Evolutionary conservation across 2,888 invertebrate genomes (phyloP).

Genomic region (Monoplex corrugatus): DNA sequence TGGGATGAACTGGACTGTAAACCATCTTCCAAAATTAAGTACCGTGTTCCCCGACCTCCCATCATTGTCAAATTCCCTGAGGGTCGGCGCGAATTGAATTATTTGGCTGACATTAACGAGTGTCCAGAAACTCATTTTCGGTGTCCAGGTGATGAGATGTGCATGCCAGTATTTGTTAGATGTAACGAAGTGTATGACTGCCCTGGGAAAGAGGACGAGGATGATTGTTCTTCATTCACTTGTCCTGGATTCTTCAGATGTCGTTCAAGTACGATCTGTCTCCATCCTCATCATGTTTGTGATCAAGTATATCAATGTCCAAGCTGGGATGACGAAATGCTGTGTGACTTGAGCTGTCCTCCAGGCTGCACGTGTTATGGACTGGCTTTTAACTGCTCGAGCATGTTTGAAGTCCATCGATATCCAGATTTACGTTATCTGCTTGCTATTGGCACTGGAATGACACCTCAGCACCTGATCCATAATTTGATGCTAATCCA

Average conservation of each 20-base stretch:
- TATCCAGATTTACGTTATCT: conserved; percentile 24
- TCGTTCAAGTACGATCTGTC: conserved; percentile 43
- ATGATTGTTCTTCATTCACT: conserved; percentile 26
- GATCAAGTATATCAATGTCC: conserved; percentile 58
- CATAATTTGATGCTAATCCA: neutral
- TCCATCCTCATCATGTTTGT: conserved; percentile 56
- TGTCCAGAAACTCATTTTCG: conserved; percentile 24
- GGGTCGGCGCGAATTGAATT: neutral
- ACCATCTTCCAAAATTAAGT: too few species aligned
- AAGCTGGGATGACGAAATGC: conserved; percentile 59
- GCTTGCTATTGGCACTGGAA: neutral
- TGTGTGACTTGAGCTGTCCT: conserved; percentile 57
- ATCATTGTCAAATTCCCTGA: neutral
- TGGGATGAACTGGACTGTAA: conserved; percentile 16
- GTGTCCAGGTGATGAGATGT: conserved; percentile 57
- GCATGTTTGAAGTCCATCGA: neutral
- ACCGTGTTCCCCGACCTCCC: neutral
- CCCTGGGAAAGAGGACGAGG: conserved; percentile 81
- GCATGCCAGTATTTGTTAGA: conserved; percentile 69
- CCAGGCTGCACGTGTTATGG: conserved; percentile 53
- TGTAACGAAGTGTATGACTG: conserved; percentile 74
- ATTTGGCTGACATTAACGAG: neutral
- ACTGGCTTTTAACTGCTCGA: conserved; percentile 45
- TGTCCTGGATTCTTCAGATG: conserved; percentile 45
- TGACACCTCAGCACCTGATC: neutral